Evolutionary conservation across 1,140 invertebrate species (phyloP), one percentile per base, ranked within the genome.

Genomic region (Zaprionus nigranus): DNA sequence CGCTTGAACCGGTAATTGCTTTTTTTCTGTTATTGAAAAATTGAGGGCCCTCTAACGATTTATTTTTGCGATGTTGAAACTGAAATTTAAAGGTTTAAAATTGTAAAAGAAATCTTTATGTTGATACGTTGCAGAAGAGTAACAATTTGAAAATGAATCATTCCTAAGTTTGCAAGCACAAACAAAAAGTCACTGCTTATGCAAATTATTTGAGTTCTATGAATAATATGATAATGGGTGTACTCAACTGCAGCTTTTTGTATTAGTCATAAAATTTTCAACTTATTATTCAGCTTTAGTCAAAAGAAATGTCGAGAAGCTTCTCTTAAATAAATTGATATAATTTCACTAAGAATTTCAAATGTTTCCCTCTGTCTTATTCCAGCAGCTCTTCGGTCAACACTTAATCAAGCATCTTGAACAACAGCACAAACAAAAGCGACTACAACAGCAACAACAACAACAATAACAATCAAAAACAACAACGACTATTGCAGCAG

Each of bases 401-500:
- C 38, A 24, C 46, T 51, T 24, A 51, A 24, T 51, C 11, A 22
- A 51, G 20, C 20, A 13, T 24, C 12, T 24, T 51, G 46, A 51
- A 24, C 22, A 71, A 43, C 57, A 34, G n/a, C 17, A 56, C 6
- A 34, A 24, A 15, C 12, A 62, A 49, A 22, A 49, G 20, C 26
- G 56, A 57, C 24, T 43, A 15, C 15, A 15, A 15, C 1, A 38
- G 9, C 30, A 30, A 11, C 28, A 30, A n/a, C 13, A 61, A 30
- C 58, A 28, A 63, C 40, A 43, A 17, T 5, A 2, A 34, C 9
- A 34, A 34, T 7, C 24, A 62, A 17, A 17, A 58, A 49, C 75
- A 75, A 73, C 66, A 66, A 63, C 59, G 49, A 65, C 58, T 36
- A 24, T 34, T 30, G 38, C 38, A 28, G 53, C 40, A 43, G 56